Base-by-base conservation (phyloP, 2,888 invertebrate species). In the Siphlonurus alternatus region DNA sequence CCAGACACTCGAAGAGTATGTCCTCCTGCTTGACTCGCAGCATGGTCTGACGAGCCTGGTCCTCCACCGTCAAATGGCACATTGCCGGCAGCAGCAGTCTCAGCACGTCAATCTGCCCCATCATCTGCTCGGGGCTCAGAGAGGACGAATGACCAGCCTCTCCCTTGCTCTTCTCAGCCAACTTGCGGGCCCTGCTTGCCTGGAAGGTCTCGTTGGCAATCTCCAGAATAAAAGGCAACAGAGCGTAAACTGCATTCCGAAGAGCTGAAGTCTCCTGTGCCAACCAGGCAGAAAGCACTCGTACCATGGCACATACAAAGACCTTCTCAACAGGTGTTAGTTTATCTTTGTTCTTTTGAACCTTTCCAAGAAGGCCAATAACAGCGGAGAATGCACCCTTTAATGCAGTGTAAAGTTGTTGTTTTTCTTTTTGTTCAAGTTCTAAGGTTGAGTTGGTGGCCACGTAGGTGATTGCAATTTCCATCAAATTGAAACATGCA, bases 1-100 rank as follows among this genome's bases (percentile, higher is more conserved):
- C 85, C 71, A 91, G 77, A 64, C 88, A 83, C 74, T 92, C 89
- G 72, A 86, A 84, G 1, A 93, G 76, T 24, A 89, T 83, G 74
- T 89, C 87, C 71, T 92, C 92, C 76, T 89, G 7, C 5, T 56
- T 86, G 63, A 83, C 79, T 66, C 87, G 82, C 62, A 94, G 77
- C 67, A 93, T 79, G 66, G 93, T 86, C 71, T 86, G 83, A 68
- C 94, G 81, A 0, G 92, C 87, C 70, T 88, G 85, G 70, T 95
- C 94, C 77, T 95, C 95, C 23, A 94, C 91, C 51, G 92, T 87
- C 69, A 96, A 81, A 74, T 95, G 93, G 71, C 94, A 95, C 2
- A 95, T 76, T 1, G 92, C 93, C 1, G 95, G 94, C 66, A 95
- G 77, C 78, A 95, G 82, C 54, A 93, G 80, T 63, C 93, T 81